These are phyloP conservation scores for Epistrophe grossulariae DNA, from an alignment of 2,888 invertebrate genomes.

Conservation along the genomic window DNA sequence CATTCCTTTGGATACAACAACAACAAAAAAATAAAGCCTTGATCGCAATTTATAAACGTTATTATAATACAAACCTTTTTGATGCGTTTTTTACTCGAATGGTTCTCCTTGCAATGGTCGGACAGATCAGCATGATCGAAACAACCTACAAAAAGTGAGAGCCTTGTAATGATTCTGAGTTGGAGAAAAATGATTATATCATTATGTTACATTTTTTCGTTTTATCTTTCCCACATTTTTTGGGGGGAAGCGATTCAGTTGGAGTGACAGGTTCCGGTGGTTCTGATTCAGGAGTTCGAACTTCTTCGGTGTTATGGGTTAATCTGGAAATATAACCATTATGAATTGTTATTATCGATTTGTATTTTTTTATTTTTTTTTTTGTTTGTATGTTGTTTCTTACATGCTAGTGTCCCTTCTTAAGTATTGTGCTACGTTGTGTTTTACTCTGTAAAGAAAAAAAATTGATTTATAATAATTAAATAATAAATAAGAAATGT, in stretches of 20 bases:
- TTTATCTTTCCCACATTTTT: constrained; percentile 81
- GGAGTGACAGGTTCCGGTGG: constrained; percentile 76
- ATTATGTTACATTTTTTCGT: constrained; percentile 80
- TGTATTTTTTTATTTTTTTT: background rate
- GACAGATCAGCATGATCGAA: constrained; percentile 79
- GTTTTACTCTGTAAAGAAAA: constrained; percentile 41
- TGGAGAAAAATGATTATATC: background rate
- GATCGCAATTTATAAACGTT: background rate
- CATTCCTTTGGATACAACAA: constrained; percentile 79
- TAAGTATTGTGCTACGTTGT: constrained; percentile 63
- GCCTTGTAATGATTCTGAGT: background rate
- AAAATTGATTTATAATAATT: background rate
- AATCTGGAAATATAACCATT: constrained; percentile 30
- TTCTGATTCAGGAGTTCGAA: constrained; percentile 74
- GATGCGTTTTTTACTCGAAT: constrained; percentile 82
- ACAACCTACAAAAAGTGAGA: constrained; percentile 65
- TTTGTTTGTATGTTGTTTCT: background rate
- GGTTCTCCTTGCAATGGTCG: constrained; percentile 82
- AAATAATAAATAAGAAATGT: background rate
- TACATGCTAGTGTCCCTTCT: constrained; percentile 61
- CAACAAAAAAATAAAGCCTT: background rate
- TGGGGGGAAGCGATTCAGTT: constrained; percentile 78
- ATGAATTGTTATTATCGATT: too few species aligned
- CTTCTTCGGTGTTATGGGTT: constrained; percentile 62
- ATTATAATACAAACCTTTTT: constrained; percentile 79